Conservation (phyloP, 2,113 vertebrate genomes). For the Gymnogyps californianus region DNA sequence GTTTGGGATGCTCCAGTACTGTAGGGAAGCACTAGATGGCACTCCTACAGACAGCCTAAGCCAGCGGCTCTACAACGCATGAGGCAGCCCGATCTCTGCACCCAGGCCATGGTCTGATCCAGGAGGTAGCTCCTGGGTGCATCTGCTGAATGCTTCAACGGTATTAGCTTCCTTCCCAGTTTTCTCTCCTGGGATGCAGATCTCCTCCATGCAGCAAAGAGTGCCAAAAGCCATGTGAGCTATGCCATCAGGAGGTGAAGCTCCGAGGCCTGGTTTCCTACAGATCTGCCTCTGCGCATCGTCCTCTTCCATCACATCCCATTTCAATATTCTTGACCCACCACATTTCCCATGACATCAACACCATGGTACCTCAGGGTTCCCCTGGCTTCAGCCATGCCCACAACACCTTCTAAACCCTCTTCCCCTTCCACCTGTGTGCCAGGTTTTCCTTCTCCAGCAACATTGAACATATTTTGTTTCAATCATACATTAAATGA, state of each 20-base stretch:
- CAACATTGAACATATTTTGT: background rate
- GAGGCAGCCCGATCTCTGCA: background rate
- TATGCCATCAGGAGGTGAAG: background rate
- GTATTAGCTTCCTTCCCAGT: background rate
- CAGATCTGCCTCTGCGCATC: rapidly evolving
- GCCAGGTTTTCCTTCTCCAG: background rate
- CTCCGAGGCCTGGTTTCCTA: background rate
- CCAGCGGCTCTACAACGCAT: rapidly evolving
- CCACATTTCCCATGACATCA: background rate
- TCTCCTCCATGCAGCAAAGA: background rate
- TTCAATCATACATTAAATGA: background rate
- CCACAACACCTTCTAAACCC: background rate
- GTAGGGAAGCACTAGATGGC: background rate
- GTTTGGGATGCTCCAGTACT: background rate
- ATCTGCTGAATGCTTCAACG: background rate
- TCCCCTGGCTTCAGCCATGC: background rate
- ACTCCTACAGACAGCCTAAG: background rate
- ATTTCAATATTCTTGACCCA: background rate
- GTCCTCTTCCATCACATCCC: background rate
- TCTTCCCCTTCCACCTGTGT: background rate
- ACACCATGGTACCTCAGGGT: too few species aligned
- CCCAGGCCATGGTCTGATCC: background rate
- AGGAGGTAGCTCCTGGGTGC: background rate
- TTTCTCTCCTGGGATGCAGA: background rate
- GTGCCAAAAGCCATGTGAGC: background rate